Evolutionary conservation across 2,113 vertebrate genomes (phyloP), one percentile per base, ranked within the genome.

Genomic region (Corvus hawaiiensis): DNA sequence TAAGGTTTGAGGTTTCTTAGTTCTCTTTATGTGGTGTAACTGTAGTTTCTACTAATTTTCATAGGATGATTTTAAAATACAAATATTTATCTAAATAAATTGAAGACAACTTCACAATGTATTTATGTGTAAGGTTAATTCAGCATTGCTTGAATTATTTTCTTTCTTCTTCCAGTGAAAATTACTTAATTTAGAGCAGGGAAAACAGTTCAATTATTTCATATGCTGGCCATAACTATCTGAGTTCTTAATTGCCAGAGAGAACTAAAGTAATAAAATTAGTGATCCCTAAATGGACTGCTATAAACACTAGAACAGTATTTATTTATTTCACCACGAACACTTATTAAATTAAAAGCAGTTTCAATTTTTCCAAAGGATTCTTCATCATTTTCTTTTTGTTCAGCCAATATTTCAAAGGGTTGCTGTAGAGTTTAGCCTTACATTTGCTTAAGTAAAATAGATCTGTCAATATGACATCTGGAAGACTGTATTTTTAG

Each of bases 201-300:
- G 49, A 94, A 97, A 97, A 46, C 16, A 56, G 30, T 89, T 94
- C 9, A 89, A 73, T 97, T 95, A 83, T 46, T 73, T 68, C 33
- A 43, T 89, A 35, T 14, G 49, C 39, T 83, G 32, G 7, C 56
- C 33, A 66, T 91, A 94, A 48, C 26, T 90, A 79, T 94, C 86
- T 43, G 32, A 30, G 16, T 41, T 87, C 23, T 90, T 92, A 96
- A 96, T 93, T 94, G 78, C 51, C 46, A 78, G 32, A 93, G 56
- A 93, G 21, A 83, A 7, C 43, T 23, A 67, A 85, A 73, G 69
- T n/a, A 92, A 74, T 96, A 96, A 95, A 96, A 92, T 87, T 80
- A 84, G 55, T 91, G 92, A 95, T 92, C 44, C 88, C 55, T 96
- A 90, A 96, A 95, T 67, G 22, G 24, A 49, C 44, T 94, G 44